Evolutionary conservation across 2,888 invertebrate species (phyloP).

Genomic region (Actias luna): DNA sequence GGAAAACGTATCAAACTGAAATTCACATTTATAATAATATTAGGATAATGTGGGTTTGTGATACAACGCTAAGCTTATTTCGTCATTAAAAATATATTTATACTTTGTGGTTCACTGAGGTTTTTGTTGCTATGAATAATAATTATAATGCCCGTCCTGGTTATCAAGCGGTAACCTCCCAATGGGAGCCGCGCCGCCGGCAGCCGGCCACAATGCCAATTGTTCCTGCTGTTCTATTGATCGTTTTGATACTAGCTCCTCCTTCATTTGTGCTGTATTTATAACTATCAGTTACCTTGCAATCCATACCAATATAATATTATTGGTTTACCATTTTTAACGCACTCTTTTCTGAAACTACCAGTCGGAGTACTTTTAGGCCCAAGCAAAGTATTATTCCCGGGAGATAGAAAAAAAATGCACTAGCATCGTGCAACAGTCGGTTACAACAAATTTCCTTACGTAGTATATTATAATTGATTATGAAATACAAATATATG

Average conservation of each 20-base stretch:
- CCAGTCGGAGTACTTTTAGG: no score
- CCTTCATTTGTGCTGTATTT: conserved; percentile 51
- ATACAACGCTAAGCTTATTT: background rate
- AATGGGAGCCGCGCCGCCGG: conserved; percentile 68
- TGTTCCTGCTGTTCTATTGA: conserved; percentile 53
- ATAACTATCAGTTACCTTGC: conserved; percentile 9
- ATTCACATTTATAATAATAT: no score
- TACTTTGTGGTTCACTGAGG: background rate
- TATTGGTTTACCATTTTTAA: no score
- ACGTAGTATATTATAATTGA: no score
- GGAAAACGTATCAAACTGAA: no score
- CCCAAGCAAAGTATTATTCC: no score
- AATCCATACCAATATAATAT: background rate
- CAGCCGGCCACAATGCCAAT: conserved; percentile 69
- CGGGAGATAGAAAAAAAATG: no score
- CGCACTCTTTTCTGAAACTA: no score
- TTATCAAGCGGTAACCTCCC: conserved; percentile 45
- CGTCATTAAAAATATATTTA: background rate
- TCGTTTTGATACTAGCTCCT: conserved; percentile 52
- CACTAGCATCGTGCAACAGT: no score
- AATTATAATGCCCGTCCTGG: background rate
- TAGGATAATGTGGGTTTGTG: background rate
- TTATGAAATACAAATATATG: no score
- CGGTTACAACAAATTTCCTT: no score
- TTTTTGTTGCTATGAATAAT: background rate